These are phyloP conservation scores for Oithona nana DNA, from an alignment of 2,888 invertebrate genomes.

Conservation along the genomic window DNA sequence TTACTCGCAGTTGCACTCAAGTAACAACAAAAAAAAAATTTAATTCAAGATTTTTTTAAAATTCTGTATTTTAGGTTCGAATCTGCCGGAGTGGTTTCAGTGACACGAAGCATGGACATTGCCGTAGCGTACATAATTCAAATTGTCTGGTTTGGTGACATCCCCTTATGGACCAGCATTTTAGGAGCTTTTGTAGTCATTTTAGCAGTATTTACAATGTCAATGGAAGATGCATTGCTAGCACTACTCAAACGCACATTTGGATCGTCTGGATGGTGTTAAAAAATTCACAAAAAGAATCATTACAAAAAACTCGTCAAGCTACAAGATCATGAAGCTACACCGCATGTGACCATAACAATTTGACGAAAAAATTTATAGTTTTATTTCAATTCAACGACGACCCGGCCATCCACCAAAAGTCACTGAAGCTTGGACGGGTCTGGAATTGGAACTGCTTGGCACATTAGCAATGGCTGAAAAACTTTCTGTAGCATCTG, in stretches of 20 bases:
- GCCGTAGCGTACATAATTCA: constrained; percentile 31
- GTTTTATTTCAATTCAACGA: no score
- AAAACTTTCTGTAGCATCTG: no score
- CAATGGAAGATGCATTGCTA: constrained; percentile 7
- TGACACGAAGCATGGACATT: constrained; percentile 32
- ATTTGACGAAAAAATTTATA: no score
- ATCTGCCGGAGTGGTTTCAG: constrained; percentile 32
- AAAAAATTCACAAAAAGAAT: no score
- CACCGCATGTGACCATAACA: no score
- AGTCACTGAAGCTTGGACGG: no score
- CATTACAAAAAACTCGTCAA: no score
- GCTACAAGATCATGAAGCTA: no score
- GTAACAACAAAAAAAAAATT: background rate
- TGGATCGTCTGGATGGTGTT: constrained; percentile 14
- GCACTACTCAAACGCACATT: background rate
- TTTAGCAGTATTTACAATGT: constrained; percentile 11
- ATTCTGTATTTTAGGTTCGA: constrained; percentile 25
- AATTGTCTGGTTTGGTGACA: constrained; percentile 14
- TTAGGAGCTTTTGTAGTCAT: constrained; percentile 7
- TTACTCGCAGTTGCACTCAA: constrained; percentile 30
- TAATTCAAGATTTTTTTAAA: background rate
- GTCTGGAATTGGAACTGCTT: no score
- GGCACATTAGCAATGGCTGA: no score
- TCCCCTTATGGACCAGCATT: constrained; percentile 14
- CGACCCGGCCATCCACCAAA: no score